Evolutionary conservation across 2,888 invertebrate genomes (phyloP).

Genomic region (Lasius fuliginosus): DNA sequence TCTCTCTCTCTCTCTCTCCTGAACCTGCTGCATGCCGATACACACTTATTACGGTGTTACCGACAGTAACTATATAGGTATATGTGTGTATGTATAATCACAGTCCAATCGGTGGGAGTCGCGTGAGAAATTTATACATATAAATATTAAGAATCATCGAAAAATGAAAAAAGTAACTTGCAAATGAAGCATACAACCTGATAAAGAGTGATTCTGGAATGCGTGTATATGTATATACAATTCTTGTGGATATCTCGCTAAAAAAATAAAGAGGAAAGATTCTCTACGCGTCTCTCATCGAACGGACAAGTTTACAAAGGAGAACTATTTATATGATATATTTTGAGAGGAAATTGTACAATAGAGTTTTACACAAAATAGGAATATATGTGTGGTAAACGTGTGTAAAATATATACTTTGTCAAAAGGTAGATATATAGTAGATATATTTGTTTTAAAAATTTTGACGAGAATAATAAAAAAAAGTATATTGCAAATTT

Average conservation of each 20-base stretch:
- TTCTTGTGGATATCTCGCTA: slow-evolving; percentile 3
- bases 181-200: slow-evolving; percentile 37
- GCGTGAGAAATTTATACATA: slow-evolving; percentile 36
- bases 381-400: background rate
- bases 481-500: background rate
- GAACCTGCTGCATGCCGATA: too few species aligned
- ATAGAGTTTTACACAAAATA: background rate
- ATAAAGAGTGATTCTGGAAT: slow-evolving; percentile 27
- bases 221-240: slow-evolving; percentile 1
- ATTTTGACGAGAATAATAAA: background rate
- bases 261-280: background rate
- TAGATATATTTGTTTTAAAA: background rate
- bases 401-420: background rate
- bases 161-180: slow-evolving; percentile 41
- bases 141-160: slow-evolving; percentile 45
- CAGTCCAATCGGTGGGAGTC: slow-evolving; percentile 14
- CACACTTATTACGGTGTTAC: slow-evolving; percentile 4
- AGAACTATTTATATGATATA: background rate
- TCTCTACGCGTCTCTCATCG: background rate
- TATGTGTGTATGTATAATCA: slow-evolving; percentile 3
- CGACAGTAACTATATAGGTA: background rate
- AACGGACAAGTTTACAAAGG: background rate
- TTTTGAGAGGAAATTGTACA: slow-evolving; percentile 11
- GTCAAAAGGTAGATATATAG: background rate
- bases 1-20: too few species aligned